phyloP scores from a whole-genome alignment of 2,888 invertebrate species.

The Tipula lateralis region DNA sequence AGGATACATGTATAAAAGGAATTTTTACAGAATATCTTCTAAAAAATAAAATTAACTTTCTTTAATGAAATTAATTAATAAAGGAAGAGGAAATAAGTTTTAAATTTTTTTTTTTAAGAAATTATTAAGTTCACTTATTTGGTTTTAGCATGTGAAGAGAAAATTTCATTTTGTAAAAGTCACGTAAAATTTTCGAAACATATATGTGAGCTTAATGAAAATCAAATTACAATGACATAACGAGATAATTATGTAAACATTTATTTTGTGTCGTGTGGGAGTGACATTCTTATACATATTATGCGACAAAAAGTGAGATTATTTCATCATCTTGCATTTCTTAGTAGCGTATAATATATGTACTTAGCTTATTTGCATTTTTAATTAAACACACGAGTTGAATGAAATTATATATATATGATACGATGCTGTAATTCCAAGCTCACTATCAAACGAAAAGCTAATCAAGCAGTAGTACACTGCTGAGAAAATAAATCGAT shows the following conservation, averaged over 20 bases:
- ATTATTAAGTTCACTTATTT: constrained; percentile 2
- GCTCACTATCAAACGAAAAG: too few species aligned
- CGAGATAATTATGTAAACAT: neutral
- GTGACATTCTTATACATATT: neutral
- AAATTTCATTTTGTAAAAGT: neutral
- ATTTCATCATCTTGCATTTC: neutral
- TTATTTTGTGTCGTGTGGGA: neutral
- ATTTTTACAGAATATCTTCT: neutral
- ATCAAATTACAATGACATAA: neutral
- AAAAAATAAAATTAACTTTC: neutral
- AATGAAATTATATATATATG: too few species aligned
- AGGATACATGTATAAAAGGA: neutral
- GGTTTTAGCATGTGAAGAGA: neutral
- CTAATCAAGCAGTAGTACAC: too few species aligned
- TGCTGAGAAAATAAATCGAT: too few species aligned
- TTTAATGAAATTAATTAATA: neutral
- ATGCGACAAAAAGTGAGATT: neutral
- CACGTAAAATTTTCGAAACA: neutral
- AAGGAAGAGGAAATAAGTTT: neutral
- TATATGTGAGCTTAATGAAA: neutral
- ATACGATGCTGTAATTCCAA: too few species aligned
- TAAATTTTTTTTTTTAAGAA: neutral
- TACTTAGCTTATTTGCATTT: neutral
- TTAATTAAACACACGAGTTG: neutral
- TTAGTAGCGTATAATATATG: neutral